Conservation (phyloP, 2,888 invertebrate species). For the Ormyrus nitidulus region DNA sequence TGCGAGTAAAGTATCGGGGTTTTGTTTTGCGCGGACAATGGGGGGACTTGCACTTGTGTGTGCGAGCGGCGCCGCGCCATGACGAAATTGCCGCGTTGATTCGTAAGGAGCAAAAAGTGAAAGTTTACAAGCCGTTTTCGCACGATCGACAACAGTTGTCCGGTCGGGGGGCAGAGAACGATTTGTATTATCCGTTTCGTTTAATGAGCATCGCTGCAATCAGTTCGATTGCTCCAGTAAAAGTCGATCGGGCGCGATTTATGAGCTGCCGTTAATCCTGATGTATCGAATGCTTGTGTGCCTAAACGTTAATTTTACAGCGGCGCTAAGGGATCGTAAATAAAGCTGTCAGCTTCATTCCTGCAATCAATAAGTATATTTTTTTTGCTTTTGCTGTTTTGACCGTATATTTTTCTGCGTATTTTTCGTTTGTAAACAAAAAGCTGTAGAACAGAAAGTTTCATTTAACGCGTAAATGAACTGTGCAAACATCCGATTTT, state of each 20-base stretch:
- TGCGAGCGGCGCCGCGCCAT: neutral
- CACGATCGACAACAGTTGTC: neutral
- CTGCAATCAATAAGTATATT: no score
- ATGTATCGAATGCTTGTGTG: neutral
- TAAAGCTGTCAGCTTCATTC: no score
- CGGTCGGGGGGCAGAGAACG: neutral
- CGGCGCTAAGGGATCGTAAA: no score
- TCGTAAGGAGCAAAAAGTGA: slow-evolving; percentile 32
- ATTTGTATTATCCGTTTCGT: slow-evolving; percentile 42
- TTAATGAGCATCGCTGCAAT: slow-evolving; percentile 21
- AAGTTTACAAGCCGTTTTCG: slow-evolving; percentile 5
- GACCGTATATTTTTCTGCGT: no score
- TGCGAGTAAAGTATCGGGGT: neutral
- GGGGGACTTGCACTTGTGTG: slow-evolving; percentile 35
- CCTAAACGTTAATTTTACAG: no score
- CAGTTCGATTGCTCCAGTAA: slow-evolving; percentile 17
- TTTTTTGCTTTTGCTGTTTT: no score
- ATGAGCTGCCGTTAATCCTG: neutral
- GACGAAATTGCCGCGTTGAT: slow-evolving; percentile 31
- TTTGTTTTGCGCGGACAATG: slow-evolving; percentile 43
- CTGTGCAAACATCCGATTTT: no score
- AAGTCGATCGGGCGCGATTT: slow-evolving; percentile 4
- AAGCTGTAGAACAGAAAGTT: no score
- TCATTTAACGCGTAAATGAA: no score
- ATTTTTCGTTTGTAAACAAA: no score